phyloP scores from a whole-genome alignment of 1,140 invertebrate species.

The Drosophila funebris region DNA sequence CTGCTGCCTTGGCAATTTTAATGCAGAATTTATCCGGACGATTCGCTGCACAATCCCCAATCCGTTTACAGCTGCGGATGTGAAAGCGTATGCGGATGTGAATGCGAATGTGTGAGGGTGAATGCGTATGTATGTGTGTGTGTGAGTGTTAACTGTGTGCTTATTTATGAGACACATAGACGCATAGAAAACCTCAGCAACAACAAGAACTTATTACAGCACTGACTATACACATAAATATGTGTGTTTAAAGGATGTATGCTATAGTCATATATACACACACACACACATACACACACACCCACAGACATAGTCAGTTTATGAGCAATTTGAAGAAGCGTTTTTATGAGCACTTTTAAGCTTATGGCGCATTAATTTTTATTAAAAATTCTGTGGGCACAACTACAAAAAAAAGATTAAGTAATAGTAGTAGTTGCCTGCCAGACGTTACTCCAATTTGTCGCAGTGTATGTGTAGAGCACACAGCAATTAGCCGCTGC shows the following conservation, averaged over 20 bases:
- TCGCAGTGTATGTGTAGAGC: not conserved
- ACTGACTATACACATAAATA: conserved; percentile 16
- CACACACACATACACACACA: not conserved
- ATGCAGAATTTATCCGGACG: conserved; percentile 33
- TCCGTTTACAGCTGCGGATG: conserved; percentile 7
- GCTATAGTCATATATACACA: conserved; percentile 14
- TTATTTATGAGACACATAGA: conserved; percentile 62
- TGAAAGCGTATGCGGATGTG: not conserved
- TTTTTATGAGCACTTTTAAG: conserved; percentile 54
- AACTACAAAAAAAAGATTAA: conserved; percentile 44
- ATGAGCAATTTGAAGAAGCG: conserved; percentile 28
- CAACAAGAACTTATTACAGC: conserved; percentile 24
- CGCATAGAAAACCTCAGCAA: conserved; percentile 20
- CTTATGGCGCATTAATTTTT: conserved; percentile 70
- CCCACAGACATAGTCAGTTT: conserved; percentile 24
- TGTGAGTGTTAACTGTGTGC: conserved; percentile 30
- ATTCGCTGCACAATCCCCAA: conserved; percentile 23
- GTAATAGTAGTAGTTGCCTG: not conserved
- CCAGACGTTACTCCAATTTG: conserved; percentile 1
- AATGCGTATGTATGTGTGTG: conserved; percentile 1
- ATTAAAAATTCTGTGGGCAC: conserved; percentile 60
- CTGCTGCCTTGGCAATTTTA: conserved; percentile 52
- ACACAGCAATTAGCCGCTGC: conserved; percentile 13
- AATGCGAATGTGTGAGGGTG: not conserved
- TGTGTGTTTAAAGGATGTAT: not conserved